A percentile compares a stretch with the other conserved stretches of the same genome.
These are phyloP conservation scores for Sycobia sp. DNA, from an alignment of 1,140 invertebrate genomes.

Conservation along the genomic window DNA sequence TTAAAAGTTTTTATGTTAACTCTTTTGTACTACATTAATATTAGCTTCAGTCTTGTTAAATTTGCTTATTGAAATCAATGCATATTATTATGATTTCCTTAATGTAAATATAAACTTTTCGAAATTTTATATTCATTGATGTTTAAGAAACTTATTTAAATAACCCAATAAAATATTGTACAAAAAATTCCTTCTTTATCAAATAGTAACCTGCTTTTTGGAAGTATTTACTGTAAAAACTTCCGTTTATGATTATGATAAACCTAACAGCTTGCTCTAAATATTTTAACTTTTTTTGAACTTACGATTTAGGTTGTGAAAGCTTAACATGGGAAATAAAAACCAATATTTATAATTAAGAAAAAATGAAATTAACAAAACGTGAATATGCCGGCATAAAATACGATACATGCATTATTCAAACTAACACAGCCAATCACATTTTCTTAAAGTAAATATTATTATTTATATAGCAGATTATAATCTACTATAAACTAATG, in stretches of 20 bases:
- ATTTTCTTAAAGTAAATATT: constrained; percentile 8
- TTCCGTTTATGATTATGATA: constrained; percentile 25
- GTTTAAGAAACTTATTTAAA: too few relatives aligned
- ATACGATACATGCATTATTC: constrained; percentile 54
- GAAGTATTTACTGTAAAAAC: too few relatives aligned
- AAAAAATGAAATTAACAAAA: constrained; percentile 41
- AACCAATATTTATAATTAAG: constrained; percentile 37
- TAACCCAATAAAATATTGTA: too few relatives aligned
- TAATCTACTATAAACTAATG: not conserved
- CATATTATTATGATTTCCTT: too few relatives aligned
- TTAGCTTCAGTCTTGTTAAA: too few relatives aligned
- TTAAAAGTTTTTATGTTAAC: too few relatives aligned
- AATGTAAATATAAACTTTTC: too few relatives aligned
- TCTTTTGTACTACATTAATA: too few relatives aligned
- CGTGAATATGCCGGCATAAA: constrained; percentile 63
- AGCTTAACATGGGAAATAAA: constrained; percentile 22
- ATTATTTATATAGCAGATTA: not conserved
- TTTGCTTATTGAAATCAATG: too few relatives aligned
- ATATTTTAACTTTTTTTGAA: constrained; percentile 30
- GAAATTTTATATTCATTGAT: too few relatives aligned
- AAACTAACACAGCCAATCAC: constrained; percentile 45
- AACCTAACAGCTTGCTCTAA: constrained; percentile 58
- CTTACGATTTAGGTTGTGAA: constrained; percentile 24
- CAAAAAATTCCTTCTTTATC: too few relatives aligned
- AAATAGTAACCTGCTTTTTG: too few relatives aligned